A percentile compares a stretch with the other conserved stretches of the same genome.
These are phyloP conservation scores for Nipponacmea schrenckii DNA, from an alignment of 2,888 invertebrate genomes.

Conservation along the genomic window DNA sequence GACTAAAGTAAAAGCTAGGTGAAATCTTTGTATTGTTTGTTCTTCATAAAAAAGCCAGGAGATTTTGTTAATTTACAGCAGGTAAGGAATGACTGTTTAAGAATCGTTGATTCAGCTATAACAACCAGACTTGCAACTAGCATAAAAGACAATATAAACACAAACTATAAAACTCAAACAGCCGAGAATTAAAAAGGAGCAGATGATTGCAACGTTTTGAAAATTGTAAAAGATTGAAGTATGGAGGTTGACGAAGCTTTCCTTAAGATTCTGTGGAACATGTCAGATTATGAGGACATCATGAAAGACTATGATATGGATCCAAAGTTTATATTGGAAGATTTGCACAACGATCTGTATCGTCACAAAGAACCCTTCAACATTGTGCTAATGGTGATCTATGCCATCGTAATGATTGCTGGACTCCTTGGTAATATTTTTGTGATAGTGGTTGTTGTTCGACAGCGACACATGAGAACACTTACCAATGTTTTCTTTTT, in stretches of 20 bases:
- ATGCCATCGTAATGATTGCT: slow-evolving; percentile 42
- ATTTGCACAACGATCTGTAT: slow-evolving; percentile 23
- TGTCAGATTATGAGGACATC: background rate
- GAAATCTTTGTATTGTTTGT: too few relatives aligned
- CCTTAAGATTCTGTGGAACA: background rate
- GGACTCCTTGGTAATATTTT: slow-evolving; percentile 52
- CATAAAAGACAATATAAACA: too few relatives aligned
- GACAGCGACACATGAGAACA: slow-evolving; percentile 52
- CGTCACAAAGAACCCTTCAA: slow-evolving; percentile 37
- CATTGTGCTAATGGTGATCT: slow-evolving; percentile 45
- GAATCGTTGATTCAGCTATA: too few relatives aligned
- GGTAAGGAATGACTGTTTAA: too few relatives aligned
- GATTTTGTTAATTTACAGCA: too few relatives aligned
- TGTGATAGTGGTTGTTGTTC: slow-evolving; percentile 48
- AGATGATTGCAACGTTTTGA: too few relatives aligned
- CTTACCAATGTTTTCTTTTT: slow-evolving; percentile 54
- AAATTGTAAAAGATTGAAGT: too few relatives aligned
- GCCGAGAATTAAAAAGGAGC: too few relatives aligned
- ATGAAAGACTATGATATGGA: slow-evolving; percentile 6
- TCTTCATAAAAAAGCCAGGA: too few relatives aligned
- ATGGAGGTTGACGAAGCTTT: background rate
- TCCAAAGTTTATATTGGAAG: slow-evolving; percentile 5
- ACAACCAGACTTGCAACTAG: too few relatives aligned
- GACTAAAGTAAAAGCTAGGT: too few relatives aligned
- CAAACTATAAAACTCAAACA: too few relatives aligned